A percentile compares a stretch with the other conserved stretches of the same genome.
These are phyloP conservation scores for Corythornis madagascariensis DNA, from an alignment of 2,113 vertebrate species.

Conservation along the genomic window DNA sequence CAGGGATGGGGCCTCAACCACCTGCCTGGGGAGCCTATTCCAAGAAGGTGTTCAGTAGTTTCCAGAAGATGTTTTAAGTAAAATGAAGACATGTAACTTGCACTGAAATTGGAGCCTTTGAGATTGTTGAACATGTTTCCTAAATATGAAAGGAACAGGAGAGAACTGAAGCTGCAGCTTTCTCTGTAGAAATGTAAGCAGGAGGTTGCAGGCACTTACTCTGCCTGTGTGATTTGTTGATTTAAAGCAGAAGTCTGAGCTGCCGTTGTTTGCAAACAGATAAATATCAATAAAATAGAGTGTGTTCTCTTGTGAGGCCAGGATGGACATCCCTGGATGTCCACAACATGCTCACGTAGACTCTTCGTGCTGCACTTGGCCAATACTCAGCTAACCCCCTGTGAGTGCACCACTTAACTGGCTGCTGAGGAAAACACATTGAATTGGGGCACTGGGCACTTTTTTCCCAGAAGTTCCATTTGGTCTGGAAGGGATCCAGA, in stretches of 20 bases:
- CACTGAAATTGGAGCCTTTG: not conserved
- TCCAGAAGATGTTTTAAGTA: not conserved
- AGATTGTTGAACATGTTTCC: not conserved
- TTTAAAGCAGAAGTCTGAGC: not conserved
- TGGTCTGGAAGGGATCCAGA: not conserved
- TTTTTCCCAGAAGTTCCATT: not conserved
- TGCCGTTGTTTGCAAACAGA: not conserved
- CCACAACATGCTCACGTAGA: rapidly evolving
- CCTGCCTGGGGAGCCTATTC: no score
- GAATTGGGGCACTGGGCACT: not conserved
- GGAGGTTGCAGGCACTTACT: not conserved
- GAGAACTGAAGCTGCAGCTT: not conserved
- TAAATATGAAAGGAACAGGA: not conserved
- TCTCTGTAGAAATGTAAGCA: not conserved
- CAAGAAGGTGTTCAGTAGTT: not conserved
- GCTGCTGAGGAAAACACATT: not conserved
- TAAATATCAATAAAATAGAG: not conserved
- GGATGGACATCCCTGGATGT: not conserved
- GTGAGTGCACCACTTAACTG: not conserved
- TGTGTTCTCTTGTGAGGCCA: not conserved
- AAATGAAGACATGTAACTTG: not conserved
- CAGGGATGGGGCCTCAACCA: no score
- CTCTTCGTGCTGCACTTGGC: not conserved
- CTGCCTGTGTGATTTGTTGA: not conserved
- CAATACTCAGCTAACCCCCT: not conserved